Evolutionary conservation across 2,888 invertebrate genomes (phyloP).

Genomic region (Nemotelus pantherinus): DNA sequence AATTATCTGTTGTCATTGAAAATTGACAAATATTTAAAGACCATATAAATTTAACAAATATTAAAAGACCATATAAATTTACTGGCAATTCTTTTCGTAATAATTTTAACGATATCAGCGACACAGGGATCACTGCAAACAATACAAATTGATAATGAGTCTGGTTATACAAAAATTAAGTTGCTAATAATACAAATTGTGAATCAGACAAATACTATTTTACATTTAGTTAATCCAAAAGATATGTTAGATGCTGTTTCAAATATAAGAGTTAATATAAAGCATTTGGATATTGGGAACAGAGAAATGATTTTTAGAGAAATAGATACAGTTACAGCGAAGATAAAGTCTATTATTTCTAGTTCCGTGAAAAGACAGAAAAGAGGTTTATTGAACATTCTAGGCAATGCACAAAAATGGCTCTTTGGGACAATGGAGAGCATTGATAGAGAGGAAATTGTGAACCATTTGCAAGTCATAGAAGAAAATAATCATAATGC

Average conservation of each 20-base stretch:
- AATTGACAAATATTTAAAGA: too few relatives aligned
- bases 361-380: slow-evolving; percentile 41
- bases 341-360: slow-evolving; percentile 46
- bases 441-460: slow-evolving; percentile 32
- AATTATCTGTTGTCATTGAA: too few relatives aligned
- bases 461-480: slow-evolving; percentile 35
- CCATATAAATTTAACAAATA: slow-evolving; percentile 45
- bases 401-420: too few relatives aligned
- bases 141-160: slow-evolving; percentile 4
- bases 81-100: slow-evolving; percentile 37
- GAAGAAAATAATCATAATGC: slow-evolving; percentile 48
- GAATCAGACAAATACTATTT: too few relatives aligned
- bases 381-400: slow-evolving; percentile 29
- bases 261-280: slow-evolving; percentile 42
- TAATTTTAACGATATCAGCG: slow-evolving; percentile 43
- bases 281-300: slow-evolving; percentile 43
- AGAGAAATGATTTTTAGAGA: slow-evolving; percentile 34
- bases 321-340: slow-evolving; percentile 47
- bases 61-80: slow-evolving; percentile 44
- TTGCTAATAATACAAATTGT: neutral
- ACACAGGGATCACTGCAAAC: slow-evolving; percentile 28
- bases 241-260: neutral
- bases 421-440: slow-evolving; percentile 46
- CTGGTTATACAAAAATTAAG: slow-evolving; percentile 7
- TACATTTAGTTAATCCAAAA: too few relatives aligned